Base-by-base conservation (phyloP, 2,888 invertebrate species). In the Drosophila colorata region DNA sequence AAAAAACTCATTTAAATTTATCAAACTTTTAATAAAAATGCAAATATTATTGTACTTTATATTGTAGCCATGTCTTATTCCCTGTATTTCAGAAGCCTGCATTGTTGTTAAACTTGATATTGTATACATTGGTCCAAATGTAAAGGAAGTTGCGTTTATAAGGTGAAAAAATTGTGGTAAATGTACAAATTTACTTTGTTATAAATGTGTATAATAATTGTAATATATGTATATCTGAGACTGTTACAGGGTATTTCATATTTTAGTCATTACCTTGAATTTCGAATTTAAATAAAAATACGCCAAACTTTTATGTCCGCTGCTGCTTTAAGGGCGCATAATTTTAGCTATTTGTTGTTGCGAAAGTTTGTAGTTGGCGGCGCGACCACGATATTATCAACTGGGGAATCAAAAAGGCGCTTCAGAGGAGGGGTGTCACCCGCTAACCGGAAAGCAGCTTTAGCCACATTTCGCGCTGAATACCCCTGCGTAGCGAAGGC, bases 1-100 rank as follows among this genome's bases (percentile, higher is more conserved):
- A 48, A 38, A 52, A 57, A 78, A 69, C 65, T 65, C 47, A 64
- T 63, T 58, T 69, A 65, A 74, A 76, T 80, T 87, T 80, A 80
- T 79, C 67, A 48, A 69, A 80, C 72, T 80, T 83, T 88, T 87
- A 80, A 88, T 83, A 83, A 83, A 82, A 88, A 83, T 83, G 87
- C 84, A 88, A 88, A 83, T 80, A 69, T 60, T 59, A 65, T 66
- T 51, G 41, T 43, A 48, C 49, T 65, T 59, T 33, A n/a, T 4
- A 28, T 8, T 46, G 40, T 49, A 63, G n/a, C 57, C 31, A 38
- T 40, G 49, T 57, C 13, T 13, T 43, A 69, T 67, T 47, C 59
- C 60, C 77, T 59, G 49, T 16, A 48, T 23, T 25, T 16, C 33
- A 14, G 7, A 43, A 38, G 16, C 1, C 4, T 8, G 14, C 14